These are phyloP conservation scores for Helleia helle DNA, from an alignment of 2,888 invertebrate species.

Conservation along the genomic window DNA sequence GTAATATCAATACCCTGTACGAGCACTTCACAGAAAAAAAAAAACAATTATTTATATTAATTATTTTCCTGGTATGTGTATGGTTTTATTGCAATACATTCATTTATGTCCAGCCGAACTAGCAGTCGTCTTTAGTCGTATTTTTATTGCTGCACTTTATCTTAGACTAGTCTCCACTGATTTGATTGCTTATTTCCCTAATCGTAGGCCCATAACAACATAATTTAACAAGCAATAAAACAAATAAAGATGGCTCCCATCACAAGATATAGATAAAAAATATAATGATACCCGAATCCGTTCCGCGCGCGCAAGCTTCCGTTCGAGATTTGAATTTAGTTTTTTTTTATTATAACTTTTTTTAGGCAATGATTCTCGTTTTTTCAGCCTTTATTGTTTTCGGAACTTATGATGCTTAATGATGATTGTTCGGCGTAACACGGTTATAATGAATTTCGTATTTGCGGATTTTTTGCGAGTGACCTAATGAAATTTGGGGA, in stretches of 20 bases:
- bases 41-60: too few relatives aligned
- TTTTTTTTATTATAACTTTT: slow-evolving; percentile 31
- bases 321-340: slow-evolving; percentile 59
- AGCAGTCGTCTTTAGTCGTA: too few relatives aligned
- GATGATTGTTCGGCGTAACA: slow-evolving; percentile 43
- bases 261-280: slow-evolving; percentile 39
- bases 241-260: slow-evolving; percentile 39
- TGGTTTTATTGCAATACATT: too few relatives aligned
- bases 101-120: too few relatives aligned
- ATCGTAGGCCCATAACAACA: slow-evolving; percentile 14
- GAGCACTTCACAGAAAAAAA: too few relatives aligned
- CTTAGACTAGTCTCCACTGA: not conserved
- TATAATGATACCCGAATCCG: slow-evolving; percentile 62
- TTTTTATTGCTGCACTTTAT: not conserved
- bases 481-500: slow-evolving; percentile 23
- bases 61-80: too few relatives aligned
- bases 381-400: slow-evolving; percentile 40
- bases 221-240: slow-evolving; percentile 31
- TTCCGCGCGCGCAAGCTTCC: slow-evolving; percentile 57
- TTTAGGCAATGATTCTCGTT: slow-evolving; percentile 17
- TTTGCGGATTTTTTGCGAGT: slow-evolving; percentile 21
- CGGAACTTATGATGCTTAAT: slow-evolving; percentile 39
- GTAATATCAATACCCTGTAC: too few relatives aligned
- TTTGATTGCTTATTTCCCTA: slow-evolving; percentile 1
- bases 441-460: slow-evolving; percentile 37